phyloP scores from a whole-genome alignment of 1,140 invertebrate genomes.

The Pomacea maculata region DNA sequence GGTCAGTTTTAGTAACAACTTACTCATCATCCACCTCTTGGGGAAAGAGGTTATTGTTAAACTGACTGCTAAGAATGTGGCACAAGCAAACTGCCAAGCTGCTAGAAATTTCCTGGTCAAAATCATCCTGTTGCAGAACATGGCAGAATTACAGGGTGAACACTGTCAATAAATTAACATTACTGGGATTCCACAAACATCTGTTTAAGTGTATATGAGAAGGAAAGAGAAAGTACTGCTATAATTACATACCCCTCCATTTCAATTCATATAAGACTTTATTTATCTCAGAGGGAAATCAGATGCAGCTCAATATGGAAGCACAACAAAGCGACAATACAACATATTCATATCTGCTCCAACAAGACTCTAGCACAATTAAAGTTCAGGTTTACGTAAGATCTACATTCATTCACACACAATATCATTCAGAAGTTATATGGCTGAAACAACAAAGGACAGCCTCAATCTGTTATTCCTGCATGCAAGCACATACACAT shows the following conservation, averaged over 20 bases:
- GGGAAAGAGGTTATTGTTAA: conserved; percentile 68
- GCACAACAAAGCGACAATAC: neutral
- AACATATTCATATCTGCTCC: neutral
- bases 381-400: too few relatives aligned
- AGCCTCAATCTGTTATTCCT: too few relatives aligned
- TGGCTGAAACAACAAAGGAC: too few relatives aligned
- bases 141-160: neutral
- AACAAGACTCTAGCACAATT: too few relatives aligned
- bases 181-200: too few relatives aligned
- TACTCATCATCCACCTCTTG: conserved; percentile 68
- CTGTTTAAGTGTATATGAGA: too few relatives aligned
- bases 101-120: conserved; percentile 72
- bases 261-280: neutral
- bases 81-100: conserved; percentile 68
- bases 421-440: too few relatives aligned
- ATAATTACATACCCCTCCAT: neutral
- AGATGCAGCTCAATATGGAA: neutral
- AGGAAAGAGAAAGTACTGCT: neutral
- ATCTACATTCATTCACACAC: too few relatives aligned
- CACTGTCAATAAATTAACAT: neutral
- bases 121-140: conserved; percentile 67
- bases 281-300: neutral
- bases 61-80: conserved; percentile 68
- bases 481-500: too few relatives aligned
- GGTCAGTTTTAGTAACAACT: conserved; percentile 39